Evolutionary conservation across 2,113 vertebrate species (phyloP), one percentile per base, ranked within the genome.

Genomic region (Phycodurus eques): DNA sequence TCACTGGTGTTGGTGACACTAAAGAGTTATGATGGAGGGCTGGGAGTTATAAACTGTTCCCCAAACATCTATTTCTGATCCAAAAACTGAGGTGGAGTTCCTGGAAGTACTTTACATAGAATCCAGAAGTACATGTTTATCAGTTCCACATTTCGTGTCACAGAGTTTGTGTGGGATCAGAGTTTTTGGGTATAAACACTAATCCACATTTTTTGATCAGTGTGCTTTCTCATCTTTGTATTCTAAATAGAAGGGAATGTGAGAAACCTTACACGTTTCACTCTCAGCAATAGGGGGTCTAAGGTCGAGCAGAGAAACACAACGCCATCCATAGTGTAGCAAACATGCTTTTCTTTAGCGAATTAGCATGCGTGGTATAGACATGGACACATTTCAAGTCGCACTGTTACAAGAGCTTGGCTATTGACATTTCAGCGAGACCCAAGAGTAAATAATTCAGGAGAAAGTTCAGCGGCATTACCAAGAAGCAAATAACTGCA

Each of bases 361-460:
- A 13, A 65, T 53, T n/a, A 47, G 12, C 12, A 43, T 42, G 12
- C 12, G 35, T 42, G 7, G 7, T 62, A 62, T 42, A 39, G 35
- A 43, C 39, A 17, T 8, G 7, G 39, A 17, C 62, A n/a, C 62
- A 9, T 43, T 10, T 73, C 42, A 71, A 59, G 22, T 70, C 22
- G n/a, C 43, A 49, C 10, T 59, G 68, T 70, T 71, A 87, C 64
- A 68, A 49, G 56, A 73, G 35, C 47, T 43, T 13, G 14, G 54
- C 57, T 73, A 59, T 72, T 78, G 68, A 56, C 31, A 44, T 78
- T 76, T 72, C 64, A 67, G 31, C 49, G 46, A n/a, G 14, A 56
- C 49, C 59, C 12, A 46, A 44, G 53, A 43, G 59, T 82, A 20
- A 84, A 80, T 76, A 74, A 78, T 74, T 81, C 14, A 83, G 35